These are phyloP conservation scores for Plutomurus gul DNA, from an alignment of 1,140 invertebrate species.

Conservation along the genomic window DNA sequence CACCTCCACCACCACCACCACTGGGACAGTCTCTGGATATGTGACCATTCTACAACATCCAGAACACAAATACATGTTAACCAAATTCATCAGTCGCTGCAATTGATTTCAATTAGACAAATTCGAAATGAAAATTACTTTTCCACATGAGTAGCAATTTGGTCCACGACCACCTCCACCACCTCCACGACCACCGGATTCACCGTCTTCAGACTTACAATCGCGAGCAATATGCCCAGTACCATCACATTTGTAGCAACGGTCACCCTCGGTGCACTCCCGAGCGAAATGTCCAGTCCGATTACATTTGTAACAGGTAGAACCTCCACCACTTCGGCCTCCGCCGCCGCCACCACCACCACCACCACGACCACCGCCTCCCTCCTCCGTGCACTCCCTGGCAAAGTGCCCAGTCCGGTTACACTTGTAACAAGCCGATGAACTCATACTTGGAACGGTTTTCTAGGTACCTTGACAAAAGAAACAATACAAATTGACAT, in stretches of 20 bases:
- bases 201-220: conserved; percentile 68
- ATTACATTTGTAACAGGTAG: conserved; percentile 83
- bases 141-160: conserved; percentile 85
- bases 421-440: conserved; percentile 1
- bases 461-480: neutral
- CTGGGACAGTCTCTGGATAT: conserved; percentile 63
- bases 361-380: conserved; percentile 4
- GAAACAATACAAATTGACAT: neutral
- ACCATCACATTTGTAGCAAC: conserved; percentile 86
- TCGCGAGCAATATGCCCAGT: conserved; percentile 84
- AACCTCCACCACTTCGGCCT: neutral
- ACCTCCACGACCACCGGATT: conserved; percentile 78
- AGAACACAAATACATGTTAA: no score
- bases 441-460: conserved; percentile 12
- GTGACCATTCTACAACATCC: conserved; percentile 56
- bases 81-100: no score
- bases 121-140: no score
- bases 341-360: neutral
- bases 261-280: conserved; percentile 64
- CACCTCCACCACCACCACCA: conserved; percentile 58
- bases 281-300: conserved; percentile 82
- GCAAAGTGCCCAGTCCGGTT: conserved; percentile 28
- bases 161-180: conserved; percentile 64
- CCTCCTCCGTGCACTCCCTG: conserved; percentile 73
- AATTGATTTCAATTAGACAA: no score